phyloP scores from a whole-genome alignment of 2,113 vertebrate species.

The Brevimyrus niger region DNA sequence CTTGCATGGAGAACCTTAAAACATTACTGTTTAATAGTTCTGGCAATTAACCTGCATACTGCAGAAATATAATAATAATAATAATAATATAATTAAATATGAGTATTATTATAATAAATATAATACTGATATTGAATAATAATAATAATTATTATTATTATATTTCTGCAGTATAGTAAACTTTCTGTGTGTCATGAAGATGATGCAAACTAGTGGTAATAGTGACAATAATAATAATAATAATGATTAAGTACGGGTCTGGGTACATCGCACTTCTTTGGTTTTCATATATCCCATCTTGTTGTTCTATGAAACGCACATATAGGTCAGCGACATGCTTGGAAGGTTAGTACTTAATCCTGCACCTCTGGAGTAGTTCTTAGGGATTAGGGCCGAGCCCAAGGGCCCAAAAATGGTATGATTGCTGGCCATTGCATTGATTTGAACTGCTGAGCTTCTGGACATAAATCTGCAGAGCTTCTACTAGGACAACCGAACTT shows the following conservation, averaged over 20 bases:
- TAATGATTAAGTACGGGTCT: background rate
- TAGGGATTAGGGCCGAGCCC: background rate
- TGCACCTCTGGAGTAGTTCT: background rate
- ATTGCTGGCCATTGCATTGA: background rate
- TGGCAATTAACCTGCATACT: background rate
- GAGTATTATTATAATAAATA: too few species aligned
- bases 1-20: background rate
- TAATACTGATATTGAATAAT: background rate
- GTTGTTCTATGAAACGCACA: background rate
- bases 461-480: background rate
- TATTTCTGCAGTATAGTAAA: background rate
- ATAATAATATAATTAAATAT: too few species aligned
- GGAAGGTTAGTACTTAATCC: background rate
- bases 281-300: background rate
- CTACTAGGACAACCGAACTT: background rate
- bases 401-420: background rate
- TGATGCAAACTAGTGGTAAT: background rate
- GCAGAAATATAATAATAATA: background rate
- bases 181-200: background rate
- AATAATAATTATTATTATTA: background rate
- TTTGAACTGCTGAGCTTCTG: background rate
- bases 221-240: background rate
- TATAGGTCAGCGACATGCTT: background rate
- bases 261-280: background rate
- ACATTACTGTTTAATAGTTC: background rate